These are phyloP conservation scores for Eristalis intricaria DNA, from an alignment of 2,888 invertebrate species.

Conservation along the genomic window DNA sequence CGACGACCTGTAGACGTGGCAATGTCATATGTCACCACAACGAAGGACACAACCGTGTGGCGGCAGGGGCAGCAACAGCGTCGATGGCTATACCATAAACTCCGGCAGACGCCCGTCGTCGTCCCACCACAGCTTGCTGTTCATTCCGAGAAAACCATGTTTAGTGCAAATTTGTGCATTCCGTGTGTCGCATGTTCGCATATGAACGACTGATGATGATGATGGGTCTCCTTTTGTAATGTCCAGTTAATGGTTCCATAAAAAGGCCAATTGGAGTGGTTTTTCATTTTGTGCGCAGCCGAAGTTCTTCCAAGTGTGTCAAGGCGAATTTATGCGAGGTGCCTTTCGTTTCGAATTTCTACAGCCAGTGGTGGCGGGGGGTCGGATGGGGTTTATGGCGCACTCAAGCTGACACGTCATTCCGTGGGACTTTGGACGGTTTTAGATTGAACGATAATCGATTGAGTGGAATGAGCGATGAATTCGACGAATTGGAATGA, in stretches of 20 bases:
- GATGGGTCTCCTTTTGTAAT: constrained; percentile 25
- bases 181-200: constrained; percentile 24
- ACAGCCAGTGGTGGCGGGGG: not conserved
- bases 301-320: constrained; percentile 48
- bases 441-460: not conserved
- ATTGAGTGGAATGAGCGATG: too few species aligned
- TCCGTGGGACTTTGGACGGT: not conserved
- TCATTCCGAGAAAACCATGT: constrained; percentile 49
- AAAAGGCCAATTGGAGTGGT: constrained; percentile 53
- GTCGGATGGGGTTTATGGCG: constrained; percentile 19
- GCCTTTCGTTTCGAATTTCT: constrained; percentile 29
- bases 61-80: not conserved
- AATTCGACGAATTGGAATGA: too few species aligned
- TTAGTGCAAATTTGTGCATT: constrained; percentile 62
- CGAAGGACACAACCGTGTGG: constrained; percentile 5
- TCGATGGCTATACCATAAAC: constrained; percentile 43
- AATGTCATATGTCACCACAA: constrained; percentile 64
- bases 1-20: constrained; percentile 46
- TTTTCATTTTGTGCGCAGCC: constrained; percentile 8
- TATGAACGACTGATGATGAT: constrained; percentile 17
- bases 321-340: constrained; percentile 59
- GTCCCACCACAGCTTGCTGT: not conserved
- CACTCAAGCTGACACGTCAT: constrained; percentile 41
- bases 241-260: constrained; percentile 51
- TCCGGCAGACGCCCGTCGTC: not conserved